phyloP scores from a whole-genome alignment of 2,797 vertebrate genomes.

The Myripristis murdjan region DNA sequence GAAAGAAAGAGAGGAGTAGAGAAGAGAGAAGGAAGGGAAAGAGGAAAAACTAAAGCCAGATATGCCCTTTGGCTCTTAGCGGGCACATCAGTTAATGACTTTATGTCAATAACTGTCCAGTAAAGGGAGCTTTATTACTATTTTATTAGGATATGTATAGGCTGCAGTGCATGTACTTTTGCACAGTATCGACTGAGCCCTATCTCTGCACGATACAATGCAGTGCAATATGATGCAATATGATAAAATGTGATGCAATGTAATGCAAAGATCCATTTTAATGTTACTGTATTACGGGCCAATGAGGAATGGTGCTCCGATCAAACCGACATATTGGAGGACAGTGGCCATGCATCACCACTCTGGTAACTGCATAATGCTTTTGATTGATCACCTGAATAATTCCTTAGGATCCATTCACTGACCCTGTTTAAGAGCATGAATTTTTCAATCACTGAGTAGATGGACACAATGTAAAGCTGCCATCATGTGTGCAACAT shows the following conservation, averaged over 20 bases:
- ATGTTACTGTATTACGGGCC: no score
- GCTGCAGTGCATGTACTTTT: neutral
- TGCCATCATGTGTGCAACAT: conserved; percentile 36
- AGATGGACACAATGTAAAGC: conserved; percentile 31
- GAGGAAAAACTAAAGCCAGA: neutral
- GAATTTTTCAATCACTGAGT: conserved; percentile 61
- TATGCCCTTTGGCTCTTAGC: conserved; percentile 15
- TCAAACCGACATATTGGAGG: conserved; percentile 6
- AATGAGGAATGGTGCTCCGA: conserved; percentile 1
- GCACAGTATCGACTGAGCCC: neutral
- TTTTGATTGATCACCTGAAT: conserved; percentile 53
- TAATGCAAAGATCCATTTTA: no score
- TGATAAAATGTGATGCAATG: no score
- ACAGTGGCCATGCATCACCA: conserved; percentile 34
- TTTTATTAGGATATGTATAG: conserved; percentile 3
- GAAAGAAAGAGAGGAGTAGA: neutral
- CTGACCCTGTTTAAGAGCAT: conserved; percentile 32
- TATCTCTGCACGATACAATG: no score
- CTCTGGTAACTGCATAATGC: conserved; percentile 51
- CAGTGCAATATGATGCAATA: no score
- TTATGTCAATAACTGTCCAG: conserved; percentile 23
- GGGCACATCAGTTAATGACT: conserved; percentile 17
- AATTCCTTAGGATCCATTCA: conserved; percentile 38
- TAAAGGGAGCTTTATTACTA: conserved; percentile 22
- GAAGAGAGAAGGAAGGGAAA: no score